Evolutionary conservation across 2,797 vertebrate species (phyloP).

Genomic region (Sarcoramphus papa): DNA sequence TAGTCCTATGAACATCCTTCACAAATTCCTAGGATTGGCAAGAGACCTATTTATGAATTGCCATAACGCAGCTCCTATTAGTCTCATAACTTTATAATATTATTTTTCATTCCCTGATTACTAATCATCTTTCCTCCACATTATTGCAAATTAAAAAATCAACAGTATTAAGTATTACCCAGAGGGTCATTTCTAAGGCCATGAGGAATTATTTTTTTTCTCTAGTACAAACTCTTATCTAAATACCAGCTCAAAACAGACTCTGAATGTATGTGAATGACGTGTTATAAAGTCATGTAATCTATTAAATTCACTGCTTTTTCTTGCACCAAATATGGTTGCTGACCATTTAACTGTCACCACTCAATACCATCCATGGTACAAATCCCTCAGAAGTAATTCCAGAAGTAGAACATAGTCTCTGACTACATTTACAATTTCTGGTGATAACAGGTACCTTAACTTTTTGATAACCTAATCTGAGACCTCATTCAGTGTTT

Average conservation of each 20-base stretch:
- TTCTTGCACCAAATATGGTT: background rate
- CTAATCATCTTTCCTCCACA: background rate
- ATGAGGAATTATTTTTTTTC: background rate
- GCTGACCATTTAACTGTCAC: background rate
- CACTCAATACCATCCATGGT: background rate
- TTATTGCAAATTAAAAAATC: background rate
- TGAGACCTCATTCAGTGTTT: background rate
- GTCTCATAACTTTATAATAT: background rate
- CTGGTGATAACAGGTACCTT: background rate
- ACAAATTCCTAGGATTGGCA: background rate
- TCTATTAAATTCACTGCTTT: background rate
- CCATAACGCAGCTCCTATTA: background rate
- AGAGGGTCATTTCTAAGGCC: background rate
- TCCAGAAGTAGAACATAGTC: background rate
- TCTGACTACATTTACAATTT: background rate
- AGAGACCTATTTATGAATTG: background rate
- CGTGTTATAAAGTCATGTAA: background rate
- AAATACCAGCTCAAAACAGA: background rate
- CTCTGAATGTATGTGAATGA: background rate
- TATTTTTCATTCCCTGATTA: background rate
- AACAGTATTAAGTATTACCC: background rate
- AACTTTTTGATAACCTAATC: background rate
- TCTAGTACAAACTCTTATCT: background rate
- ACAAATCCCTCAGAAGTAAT: background rate
- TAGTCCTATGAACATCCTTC: background rate